phyloP scores from a whole-genome alignment of 92 coral and sea anemone genomes.

The Muricea muricata region DNA sequence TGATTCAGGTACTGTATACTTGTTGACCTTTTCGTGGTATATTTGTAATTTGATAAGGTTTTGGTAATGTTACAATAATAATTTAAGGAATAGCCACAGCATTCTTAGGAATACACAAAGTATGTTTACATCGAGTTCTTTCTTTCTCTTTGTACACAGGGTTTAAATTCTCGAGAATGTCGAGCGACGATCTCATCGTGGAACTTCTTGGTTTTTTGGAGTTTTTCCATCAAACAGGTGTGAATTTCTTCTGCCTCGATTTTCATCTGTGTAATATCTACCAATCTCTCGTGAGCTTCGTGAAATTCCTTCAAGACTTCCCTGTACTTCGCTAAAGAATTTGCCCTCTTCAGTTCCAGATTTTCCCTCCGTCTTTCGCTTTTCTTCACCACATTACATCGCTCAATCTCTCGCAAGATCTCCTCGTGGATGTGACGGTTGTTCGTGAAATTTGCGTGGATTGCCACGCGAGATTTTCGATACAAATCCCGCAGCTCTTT shows the following conservation, averaged over 20 bases:
- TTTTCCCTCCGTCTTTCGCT: conserved; percentile 57
- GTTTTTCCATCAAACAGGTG: conserved; percentile 58
- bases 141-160: conserved; percentile 61
- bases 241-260: conserved; percentile 73
- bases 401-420: conserved; percentile 68
- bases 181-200: conserved; percentile 6
- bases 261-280: conserved; percentile 67
- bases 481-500: conserved; percentile 71
- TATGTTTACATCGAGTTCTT: conserved; percentile 64
- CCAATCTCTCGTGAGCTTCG: conserved; percentile 62
- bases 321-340: conserved; percentile 34
- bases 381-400: conserved; percentile 49
- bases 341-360: conserved; percentile 1
- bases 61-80: neutral
- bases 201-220: conserved; percentile 28
- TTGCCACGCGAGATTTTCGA: conserved; percentile 80
- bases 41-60: neutral
- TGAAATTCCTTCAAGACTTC: conserved; percentile 61
- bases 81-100: neutral
- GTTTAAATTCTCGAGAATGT: conserved; percentile 52
- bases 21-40: too few relatives aligned
- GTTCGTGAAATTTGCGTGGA: conserved; percentile 81
- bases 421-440: conserved; percentile 75
- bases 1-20: too few relatives aligned
- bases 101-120: neutral